These are phyloP conservation scores for Takifugu flavidus DNA, from an alignment of 2,113 vertebrate species.

Conservation along the genomic window DNA sequence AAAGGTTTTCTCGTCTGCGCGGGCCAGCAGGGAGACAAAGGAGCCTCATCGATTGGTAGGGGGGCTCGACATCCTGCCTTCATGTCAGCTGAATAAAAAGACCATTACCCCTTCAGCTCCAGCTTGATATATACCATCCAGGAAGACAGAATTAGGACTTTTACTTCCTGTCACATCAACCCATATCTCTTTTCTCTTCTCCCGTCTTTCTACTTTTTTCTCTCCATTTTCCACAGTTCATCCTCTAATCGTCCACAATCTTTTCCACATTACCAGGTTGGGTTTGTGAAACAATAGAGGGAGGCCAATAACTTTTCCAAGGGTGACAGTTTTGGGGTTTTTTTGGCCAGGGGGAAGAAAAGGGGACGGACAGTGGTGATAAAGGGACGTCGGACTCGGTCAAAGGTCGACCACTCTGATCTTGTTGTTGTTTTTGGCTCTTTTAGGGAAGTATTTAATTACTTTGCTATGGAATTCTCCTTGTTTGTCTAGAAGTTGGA, in stretches of 20 bases:
- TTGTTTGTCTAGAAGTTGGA: conserved; percentile 55
- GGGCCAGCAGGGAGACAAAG: conserved; percentile 75
- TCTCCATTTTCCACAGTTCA: conserved; percentile 52
- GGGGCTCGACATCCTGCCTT: conserved; percentile 73
- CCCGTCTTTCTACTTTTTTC: conserved; percentile 35
- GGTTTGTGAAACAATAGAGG: conserved; percentile 78
- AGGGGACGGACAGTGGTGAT: conserved; percentile 73
- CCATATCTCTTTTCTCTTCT: conserved; percentile 44
- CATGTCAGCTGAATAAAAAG: conserved; percentile 79
- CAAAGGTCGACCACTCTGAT: conserved; percentile 81
- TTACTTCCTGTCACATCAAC: conserved; percentile 74
- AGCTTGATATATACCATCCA: conserved; percentile 71
- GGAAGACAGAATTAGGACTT: conserved; percentile 73
- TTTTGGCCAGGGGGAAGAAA: conserved; percentile 71
- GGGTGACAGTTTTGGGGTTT: conserved; percentile 72
- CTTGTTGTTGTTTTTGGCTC: conserved; percentile 72
- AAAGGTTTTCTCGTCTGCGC: conserved; percentile 62
- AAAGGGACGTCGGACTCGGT: conserved; percentile 78
- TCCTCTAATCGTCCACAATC: conserved; percentile 79
- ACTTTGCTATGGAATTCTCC: conserved; percentile 72
- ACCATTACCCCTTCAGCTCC: conserved; percentile 73
- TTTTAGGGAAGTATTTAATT: conserved; percentile 79
- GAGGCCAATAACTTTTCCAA: conserved; percentile 74
- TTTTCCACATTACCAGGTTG: conserved; percentile 73
- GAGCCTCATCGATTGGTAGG: conserved; percentile 78